Base-by-base conservation (phyloP, 2,888 invertebrate genomes). In the Smittia aterrima region DNA sequence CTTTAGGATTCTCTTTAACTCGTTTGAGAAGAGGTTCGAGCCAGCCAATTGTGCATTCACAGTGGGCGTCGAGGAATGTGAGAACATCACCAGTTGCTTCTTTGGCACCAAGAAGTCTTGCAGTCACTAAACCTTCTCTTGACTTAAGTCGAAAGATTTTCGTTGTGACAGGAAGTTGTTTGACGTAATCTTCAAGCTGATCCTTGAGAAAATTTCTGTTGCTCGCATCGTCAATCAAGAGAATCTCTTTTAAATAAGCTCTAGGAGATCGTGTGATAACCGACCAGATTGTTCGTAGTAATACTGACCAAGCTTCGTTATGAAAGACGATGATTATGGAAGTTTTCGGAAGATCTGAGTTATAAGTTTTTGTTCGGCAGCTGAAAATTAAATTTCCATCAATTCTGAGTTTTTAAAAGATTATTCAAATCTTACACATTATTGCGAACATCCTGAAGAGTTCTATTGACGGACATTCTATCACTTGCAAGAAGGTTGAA, bases 251-350 rank as follows among this genome's bases (percentile, higher is more conserved):
- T 11, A 99, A 82, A 54, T 97, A 83, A 75, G 86, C 80, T 13
- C 82, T 81, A 0, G 97, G 96, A 1, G 98, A 95, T 77, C 97
- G 86, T 80, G 92, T 89, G 75, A 98, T 91, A 54, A 96, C 95
- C 79, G 96, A 97, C 86, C 95, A 93, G 25, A 98, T 91, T 0
- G 98, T 98, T 74, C 99, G 86, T 78, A 98, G 85, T 11, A 99
- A 86, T 0, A 98, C 98, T 1, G 98, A 97, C 96, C 96, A 98
- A 0, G 98, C 98, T 84, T 99, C 99, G 81, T 99, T 99, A 82
- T 99, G 98, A 81, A 98, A 98, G 0, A 98, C 97, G 77, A 99
- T 96, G 71, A 99, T 92, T 16, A 99, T 88, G 77, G 93, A 93
- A 0, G 96, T 94, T 77, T 88, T 91, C 0, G 97, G 97, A 74